Conservation (phyloP, 2,888 invertebrate genomes). For the Drosophila formosana region DNA sequence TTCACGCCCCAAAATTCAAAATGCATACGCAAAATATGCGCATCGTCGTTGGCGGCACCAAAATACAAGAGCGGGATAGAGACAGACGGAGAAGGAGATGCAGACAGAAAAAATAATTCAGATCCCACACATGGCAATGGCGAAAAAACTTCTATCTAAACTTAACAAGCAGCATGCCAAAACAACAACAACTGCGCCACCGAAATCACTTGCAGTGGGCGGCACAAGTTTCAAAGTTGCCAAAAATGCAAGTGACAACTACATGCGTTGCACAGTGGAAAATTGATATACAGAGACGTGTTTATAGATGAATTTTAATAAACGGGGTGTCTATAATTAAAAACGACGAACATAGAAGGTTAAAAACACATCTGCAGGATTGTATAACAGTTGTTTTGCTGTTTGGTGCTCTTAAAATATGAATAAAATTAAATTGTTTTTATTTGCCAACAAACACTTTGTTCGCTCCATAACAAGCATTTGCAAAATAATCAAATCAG, state of each 20-base stretch:
- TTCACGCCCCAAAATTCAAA: slow-evolving; percentile 75
- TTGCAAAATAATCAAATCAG: not conserved
- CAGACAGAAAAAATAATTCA: slow-evolving; percentile 12
- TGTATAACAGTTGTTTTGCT: too few relatives aligned
- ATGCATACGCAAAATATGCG: slow-evolving; percentile 79
- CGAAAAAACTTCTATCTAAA: slow-evolving; percentile 51
- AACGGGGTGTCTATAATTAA: too few relatives aligned
- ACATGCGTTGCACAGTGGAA: slow-evolving; percentile 49
- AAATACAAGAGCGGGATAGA: slow-evolving; percentile 28
- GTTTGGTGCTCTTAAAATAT: not conserved
- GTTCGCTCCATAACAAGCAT: not conserved
- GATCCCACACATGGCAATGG: slow-evolving; percentile 67
- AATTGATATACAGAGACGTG: not conserved
- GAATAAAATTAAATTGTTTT: not conserved
- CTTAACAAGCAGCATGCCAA: slow-evolving; percentile 74
- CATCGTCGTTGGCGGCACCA: slow-evolving; percentile 58
- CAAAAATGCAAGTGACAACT: slow-evolving; percentile 44
- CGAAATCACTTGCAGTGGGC: slow-evolving; percentile 47
- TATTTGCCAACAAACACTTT: not conserved
- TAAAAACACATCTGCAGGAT: too few relatives aligned
- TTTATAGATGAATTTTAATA: too few relatives aligned
- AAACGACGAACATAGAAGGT: too few relatives aligned
- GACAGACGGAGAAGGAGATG: not conserved
- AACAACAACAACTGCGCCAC: slow-evolving; percentile 43
- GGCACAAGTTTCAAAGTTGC: slow-evolving; percentile 46